These are phyloP conservation scores for Gymnogyps californianus DNA, from an alignment of 2,113 vertebrate genomes.

Conservation along the genomic window DNA sequence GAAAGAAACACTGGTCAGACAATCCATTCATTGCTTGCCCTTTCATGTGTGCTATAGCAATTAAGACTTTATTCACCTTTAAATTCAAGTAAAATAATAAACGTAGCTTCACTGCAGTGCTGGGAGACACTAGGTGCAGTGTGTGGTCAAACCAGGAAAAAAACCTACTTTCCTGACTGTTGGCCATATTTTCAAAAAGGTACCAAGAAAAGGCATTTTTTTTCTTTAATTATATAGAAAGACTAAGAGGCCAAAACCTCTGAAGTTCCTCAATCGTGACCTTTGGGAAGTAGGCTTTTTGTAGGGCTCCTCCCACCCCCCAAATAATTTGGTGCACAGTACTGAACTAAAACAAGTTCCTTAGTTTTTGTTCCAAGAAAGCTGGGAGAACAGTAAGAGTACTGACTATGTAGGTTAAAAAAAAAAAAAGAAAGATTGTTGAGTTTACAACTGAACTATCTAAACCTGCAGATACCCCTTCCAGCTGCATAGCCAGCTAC, in stretches of 20 bases:
- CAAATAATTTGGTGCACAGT: not conserved
- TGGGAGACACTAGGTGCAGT: not conserved
- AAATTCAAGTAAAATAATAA: not conserved
- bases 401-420: not conserved
- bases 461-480: not conserved
- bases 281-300: not conserved
- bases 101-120: not conserved
- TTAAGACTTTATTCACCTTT: not conserved
- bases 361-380: not conserved
- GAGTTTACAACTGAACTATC: not conserved
- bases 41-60: not conserved
- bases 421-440: not conserved
- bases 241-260: not conserved
- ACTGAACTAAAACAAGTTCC: not conserved
- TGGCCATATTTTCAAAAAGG: not conserved
- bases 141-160: not conserved
- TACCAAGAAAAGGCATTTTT: not conserved
- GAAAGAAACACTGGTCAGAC: not conserved
- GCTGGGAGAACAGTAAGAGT: not conserved
- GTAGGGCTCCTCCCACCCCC: not conserved
- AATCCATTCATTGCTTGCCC: not conserved
- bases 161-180: not conserved
- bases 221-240: not conserved
- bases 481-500: not conserved
- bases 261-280: not conserved